Evolutionary conservation across 2,888 invertebrate genomes (phyloP), one percentile per base, ranked within the genome.

Genomic region (Zeuzera pyrina): DNA sequence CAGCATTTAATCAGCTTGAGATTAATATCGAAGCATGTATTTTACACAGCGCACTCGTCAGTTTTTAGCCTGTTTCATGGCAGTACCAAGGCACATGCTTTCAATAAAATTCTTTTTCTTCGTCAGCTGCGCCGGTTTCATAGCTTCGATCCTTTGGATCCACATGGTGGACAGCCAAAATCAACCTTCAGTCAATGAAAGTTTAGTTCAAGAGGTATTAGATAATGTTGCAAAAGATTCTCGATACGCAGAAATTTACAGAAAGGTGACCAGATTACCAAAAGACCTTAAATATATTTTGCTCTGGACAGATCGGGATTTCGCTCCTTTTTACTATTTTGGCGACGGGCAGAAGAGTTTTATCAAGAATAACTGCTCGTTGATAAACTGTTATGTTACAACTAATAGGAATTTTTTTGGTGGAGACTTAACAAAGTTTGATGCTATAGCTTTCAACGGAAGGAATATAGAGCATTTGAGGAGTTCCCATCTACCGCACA

Each of bases 381-480:
- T 46, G 12, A 50, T 58, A 3, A 71, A 76, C 28, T 81, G 81
- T 38, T 79, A 67, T 25, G 66, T 78, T 24, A 70, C 74, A 2
- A 36, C 37, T 5, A 46, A 71, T 22, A 63, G 50, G 24, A 37
- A 52, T 0, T 57, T 70, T 15, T 63, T 73, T 33, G 42, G 46
- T 32, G 57, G 55, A 12, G 54, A 72, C 35, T 13, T 62, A 1
- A 61, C 62, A 0, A 59, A 57, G 29, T 81, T 78, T 25, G 59
- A 78, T 32, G 78, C 66, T 1, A 51, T 81, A 12, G 68, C 60
- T 1, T 77, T 81, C 35, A 76, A 79, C 24, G 79, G 77, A 8
- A 55, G 74, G 3, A 67, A 57, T 26, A 33, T 77, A 22, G 27
- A 34, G 1, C 3, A 31, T 3, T 19, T 49, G 19, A 13, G 33